phyloP scores from a whole-genome alignment of 1,140 invertebrate genomes.

The Polypedilum vanderplanki region DNA sequence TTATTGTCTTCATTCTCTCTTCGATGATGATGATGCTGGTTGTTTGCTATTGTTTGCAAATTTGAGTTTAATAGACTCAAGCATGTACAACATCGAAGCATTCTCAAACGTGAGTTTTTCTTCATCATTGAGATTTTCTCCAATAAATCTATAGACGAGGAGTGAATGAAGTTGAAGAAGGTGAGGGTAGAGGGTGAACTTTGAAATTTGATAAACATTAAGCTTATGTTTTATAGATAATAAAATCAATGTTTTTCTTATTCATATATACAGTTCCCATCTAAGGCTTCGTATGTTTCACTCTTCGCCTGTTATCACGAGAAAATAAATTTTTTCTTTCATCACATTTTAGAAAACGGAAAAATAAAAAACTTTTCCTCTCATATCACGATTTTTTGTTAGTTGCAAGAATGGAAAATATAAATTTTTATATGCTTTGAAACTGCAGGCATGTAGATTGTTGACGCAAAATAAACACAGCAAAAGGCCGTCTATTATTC shows the following conservation, averaged over 20 bases:
- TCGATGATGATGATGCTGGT: background rate
- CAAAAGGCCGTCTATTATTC: too few relatives aligned
- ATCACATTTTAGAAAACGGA: conserved; percentile 20
- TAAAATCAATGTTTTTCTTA: conserved; percentile 6
- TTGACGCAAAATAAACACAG: too few relatives aligned
- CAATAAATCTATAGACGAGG: background rate
- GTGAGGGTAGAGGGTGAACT: too few relatives aligned
- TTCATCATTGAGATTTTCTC: background rate
- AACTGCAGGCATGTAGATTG: too few relatives aligned
- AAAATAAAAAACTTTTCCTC: conserved; percentile 26
- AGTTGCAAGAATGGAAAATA: too few relatives aligned
- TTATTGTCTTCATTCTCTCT: background rate
- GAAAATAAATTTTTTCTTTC: conserved; percentile 26
- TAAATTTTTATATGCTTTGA: too few relatives aligned
- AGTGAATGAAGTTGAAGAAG: too few relatives aligned
- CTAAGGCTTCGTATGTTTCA: background rate
- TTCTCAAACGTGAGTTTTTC: conserved; percentile 26
- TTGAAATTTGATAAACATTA: too few relatives aligned
- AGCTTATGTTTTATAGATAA: background rate
- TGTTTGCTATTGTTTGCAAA: background rate
- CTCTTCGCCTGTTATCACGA: conserved; percentile 2
- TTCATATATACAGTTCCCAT: background rate
- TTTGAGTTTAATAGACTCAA: background rate
- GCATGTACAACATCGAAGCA: background rate
- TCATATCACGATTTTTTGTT: background rate